These are phyloP conservation scores for Genyomyrus donnyi DNA, from an alignment of 2,113 vertebrate genomes.

Conservation along the genomic window DNA sequence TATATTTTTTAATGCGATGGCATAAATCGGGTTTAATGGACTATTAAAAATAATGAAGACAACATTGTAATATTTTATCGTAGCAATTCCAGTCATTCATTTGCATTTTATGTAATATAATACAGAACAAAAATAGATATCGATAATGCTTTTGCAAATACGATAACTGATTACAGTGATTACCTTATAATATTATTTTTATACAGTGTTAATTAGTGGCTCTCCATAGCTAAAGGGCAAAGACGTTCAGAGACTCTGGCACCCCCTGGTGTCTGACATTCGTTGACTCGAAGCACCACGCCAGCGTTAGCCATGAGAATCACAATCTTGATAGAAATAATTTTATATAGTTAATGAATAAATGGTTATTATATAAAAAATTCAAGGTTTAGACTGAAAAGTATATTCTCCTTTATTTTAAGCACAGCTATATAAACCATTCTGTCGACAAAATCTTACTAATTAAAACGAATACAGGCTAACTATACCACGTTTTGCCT, in stretches of 20 bases:
- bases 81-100: neutral
- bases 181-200: neutral
- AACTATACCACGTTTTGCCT: neutral
- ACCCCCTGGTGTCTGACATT: constrained; percentile 9
- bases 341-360: neutral
- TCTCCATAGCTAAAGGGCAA: neutral
- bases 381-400: neutral
- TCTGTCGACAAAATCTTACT: neutral
- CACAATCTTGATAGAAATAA: neutral
- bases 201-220: neutral
- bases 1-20: neutral
- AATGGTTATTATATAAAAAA: neutral
- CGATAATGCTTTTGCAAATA: neutral
- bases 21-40: neutral
- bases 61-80: neutral
- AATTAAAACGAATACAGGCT: neutral
- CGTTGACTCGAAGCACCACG: neutral
- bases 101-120: neutral
- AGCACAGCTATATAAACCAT: neutral
- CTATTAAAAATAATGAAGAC: neutral
- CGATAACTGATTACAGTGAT: neutral
- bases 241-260: neutral
- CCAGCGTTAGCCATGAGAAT: neutral
- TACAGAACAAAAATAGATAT: neutral
- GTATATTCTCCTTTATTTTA: neutral